Percentiles rank a stretch among this genome's conserved stretches.
These are phyloP conservation scores for Neolamprologus caudopunctatus DNA, from an alignment of 2,113 vertebrate species.

Conservation along the genomic window DNA sequence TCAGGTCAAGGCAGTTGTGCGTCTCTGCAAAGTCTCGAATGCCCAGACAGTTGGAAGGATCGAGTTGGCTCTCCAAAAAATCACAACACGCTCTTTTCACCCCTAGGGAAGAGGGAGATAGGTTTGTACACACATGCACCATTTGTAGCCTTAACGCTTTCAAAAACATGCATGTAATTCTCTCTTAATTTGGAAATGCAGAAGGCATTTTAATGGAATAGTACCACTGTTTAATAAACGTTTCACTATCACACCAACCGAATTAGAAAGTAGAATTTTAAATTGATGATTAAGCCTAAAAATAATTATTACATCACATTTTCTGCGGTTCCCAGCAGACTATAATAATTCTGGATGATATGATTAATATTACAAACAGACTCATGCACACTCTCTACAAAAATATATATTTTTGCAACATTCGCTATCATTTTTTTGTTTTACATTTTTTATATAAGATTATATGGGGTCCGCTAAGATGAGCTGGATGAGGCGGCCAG, in stretches of 20 bases:
- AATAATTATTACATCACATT: neutral
- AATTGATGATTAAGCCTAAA: neutral
- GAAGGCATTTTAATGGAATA: neutral
- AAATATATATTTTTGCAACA: neutral
- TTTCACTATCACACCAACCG: neutral
- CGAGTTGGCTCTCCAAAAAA: slow-evolving; percentile 94
- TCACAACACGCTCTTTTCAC: slow-evolving; percentile 98
- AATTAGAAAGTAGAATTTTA: neutral
- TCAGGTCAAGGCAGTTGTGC: slow-evolving; percentile 95
- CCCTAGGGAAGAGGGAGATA: slow-evolving; percentile 67
- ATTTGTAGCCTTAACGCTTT: neutral
- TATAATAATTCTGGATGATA: neutral
- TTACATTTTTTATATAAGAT: neutral
- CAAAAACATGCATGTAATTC: neutral
- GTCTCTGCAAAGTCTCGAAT: slow-evolving; percentile 99
- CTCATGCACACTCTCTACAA: neutral
- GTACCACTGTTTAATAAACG: neutral
- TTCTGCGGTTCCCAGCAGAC: neutral
- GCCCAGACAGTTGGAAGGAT: slow-evolving; percentile 97
- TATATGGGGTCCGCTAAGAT: neutral
- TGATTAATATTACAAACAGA: neutral
- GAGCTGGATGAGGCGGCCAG: neutral
- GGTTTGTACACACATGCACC: neutral
- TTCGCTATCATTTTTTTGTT: neutral
- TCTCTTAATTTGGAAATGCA: neutral